phyloP scores from a whole-genome alignment of 2,888 invertebrate species.

The Leucophora obtusa region DNA sequence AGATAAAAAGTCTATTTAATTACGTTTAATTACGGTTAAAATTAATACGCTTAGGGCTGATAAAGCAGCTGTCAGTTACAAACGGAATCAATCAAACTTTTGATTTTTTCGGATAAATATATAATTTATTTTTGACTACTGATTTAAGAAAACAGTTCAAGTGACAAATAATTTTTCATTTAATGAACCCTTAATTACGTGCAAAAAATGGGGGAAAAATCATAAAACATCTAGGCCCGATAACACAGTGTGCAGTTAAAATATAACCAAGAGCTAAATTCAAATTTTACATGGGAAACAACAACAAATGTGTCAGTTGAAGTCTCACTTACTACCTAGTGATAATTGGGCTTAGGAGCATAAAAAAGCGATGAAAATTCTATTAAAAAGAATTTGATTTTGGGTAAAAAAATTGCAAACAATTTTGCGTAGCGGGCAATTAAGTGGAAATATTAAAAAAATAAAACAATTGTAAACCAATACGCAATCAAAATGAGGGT shows the following conservation, averaged over 20 bases:
- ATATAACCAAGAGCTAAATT: too few species aligned
- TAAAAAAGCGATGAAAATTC: not conserved
- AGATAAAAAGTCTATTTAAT: slow-evolving; percentile 14
- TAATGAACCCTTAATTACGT: slow-evolving; percentile 37
- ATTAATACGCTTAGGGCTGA: slow-evolving; percentile 32
- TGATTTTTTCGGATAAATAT: slow-evolving; percentile 26
- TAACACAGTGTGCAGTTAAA: too few species aligned
- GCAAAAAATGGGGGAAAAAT: not conserved
- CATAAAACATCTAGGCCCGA: slow-evolving; percentile 21
- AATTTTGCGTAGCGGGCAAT: slow-evolving; percentile 20
- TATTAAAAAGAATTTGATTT: not conserved
- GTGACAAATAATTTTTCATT: slow-evolving; percentile 35
- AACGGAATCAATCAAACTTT: slow-evolving; percentile 42
- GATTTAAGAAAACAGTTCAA: slow-evolving; percentile 13
- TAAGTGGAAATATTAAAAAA: not conserved
- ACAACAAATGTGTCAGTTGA: too few species aligned
- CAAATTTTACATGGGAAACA: too few species aligned
- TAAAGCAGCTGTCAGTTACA: slow-evolving; percentile 39
- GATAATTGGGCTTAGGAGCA: too few species aligned
- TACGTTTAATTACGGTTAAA: slow-evolving; percentile 27
- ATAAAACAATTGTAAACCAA: not conserved
- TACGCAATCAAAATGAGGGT: slow-evolving; percentile 18
- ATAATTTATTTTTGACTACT: not conserved
- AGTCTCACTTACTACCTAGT: too few species aligned
- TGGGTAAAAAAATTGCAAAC: slow-evolving; percentile 7